Evolutionary conservation across 2,888 invertebrate species (phyloP), one percentile per base, ranked within the genome.

Genomic region (Crioceris asparagi): DNA sequence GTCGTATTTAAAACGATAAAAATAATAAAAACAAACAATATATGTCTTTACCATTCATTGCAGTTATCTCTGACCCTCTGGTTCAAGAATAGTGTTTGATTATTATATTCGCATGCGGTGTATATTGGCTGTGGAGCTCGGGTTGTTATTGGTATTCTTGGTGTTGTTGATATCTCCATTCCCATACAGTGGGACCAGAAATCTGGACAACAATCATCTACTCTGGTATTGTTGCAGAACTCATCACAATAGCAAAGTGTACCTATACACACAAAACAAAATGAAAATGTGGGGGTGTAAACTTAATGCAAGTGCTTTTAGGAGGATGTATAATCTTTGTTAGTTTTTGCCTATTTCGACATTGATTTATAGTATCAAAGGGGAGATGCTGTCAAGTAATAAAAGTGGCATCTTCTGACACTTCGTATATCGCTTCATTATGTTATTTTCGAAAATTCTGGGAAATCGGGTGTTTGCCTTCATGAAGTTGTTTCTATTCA

Each of bases 211-310:
- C 94, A 96, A 61, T 94, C 94, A 49, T 79, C 78, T 23, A 72
- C 71, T 7, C 66, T 61, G 1, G 73, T 74, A 19, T 83, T 67
- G 58, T 86, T 81, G 66, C 94, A 94, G 66, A 93, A 94, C 48
- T 83, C 74, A 62, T 96, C 96, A 63, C 96, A 96, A 64, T 96
- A 96, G 64, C 96, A 96, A 10, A 83, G 62, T 0, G 91, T 88
- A 43, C 76, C 90, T 80, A 55, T 5, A 23, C 35, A n/a, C n/a
- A n/a, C n/a, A n/a, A n/a, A n/a, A n/a, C n/a, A n/a, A n/a, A n/a
- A n/a, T n/a, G n/a, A n/a, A n/a, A n/a, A n/a, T n/a, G n/a, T n/a
- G n/a, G n/a, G n/a, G n/a, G n/a, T n/a, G n/a, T n/a, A n/a, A 21
- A 21, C 6, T 6, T 10, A 21, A 7, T 21, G 10, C 21, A 21